Conservation (phyloP, 2,888 invertebrate species). For the Hyles lineata region DNA sequence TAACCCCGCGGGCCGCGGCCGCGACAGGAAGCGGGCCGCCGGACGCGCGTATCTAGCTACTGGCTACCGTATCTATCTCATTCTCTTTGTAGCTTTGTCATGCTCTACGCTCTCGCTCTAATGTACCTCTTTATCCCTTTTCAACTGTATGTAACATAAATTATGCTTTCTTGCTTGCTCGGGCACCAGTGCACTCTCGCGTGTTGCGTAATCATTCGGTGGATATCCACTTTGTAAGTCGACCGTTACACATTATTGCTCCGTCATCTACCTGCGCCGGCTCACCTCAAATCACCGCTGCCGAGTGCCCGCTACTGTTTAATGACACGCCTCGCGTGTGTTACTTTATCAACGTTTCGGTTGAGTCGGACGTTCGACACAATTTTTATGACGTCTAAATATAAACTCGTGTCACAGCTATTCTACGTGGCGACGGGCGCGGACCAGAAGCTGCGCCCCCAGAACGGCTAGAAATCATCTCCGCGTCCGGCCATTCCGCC, state of each 20-base stretch:
- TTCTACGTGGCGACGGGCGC: slow-evolving; percentile 29
- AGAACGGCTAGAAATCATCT: slow-evolving; percentile 81
- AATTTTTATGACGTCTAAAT: slow-evolving; percentile 26
- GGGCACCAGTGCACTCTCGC: slow-evolving; percentile 54
- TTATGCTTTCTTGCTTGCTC: slow-evolving; percentile 59
- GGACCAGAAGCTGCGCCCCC: slow-evolving; percentile 62
- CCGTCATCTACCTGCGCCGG: slow-evolving; percentile 58
- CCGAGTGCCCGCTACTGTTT: slow-evolving; percentile 61
- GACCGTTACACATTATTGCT: slow-evolving; percentile 74
- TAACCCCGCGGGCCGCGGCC: slow-evolving; percentile 48
- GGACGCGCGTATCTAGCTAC: slow-evolving; percentile 81
- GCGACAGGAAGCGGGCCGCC: slow-evolving; percentile 74
- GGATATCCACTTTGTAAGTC: slow-evolving; percentile 76
- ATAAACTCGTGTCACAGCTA: slow-evolving; percentile 29
- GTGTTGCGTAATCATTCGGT: slow-evolving; percentile 76
- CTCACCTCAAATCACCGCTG: slow-evolving; percentile 47
- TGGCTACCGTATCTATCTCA: slow-evolving; percentile 78
- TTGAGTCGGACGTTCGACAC: slow-evolving; percentile 17
- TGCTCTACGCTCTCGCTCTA: slow-evolving; percentile 64
- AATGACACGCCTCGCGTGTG: slow-evolving; percentile 59
- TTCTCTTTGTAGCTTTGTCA: slow-evolving; percentile 69
- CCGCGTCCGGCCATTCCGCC: slow-evolving; percentile 81
- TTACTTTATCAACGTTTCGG: slow-evolving; percentile 43
- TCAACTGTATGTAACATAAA: slow-evolving; percentile 47
- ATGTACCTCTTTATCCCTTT: slow-evolving; percentile 57